Base-by-base conservation (phyloP, 2,113 vertebrate species). In the Stictonetta naevosa region DNA sequence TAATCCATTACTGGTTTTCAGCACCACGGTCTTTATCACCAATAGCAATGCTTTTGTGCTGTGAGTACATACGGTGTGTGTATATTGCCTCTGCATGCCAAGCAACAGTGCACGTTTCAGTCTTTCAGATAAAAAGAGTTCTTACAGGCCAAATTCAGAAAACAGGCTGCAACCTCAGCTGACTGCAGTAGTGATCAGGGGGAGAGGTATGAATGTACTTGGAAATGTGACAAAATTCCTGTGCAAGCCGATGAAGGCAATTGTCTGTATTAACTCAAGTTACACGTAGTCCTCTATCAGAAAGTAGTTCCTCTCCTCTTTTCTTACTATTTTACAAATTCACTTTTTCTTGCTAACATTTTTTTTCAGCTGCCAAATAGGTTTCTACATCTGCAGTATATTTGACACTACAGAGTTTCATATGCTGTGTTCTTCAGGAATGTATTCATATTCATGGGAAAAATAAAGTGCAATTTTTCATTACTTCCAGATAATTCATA, bases 201-300 rank as follows among this genome's bases (percentile, higher is more conserved):
- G 33, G 34, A 58, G 68, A 55, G 16, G 2, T 31, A 20, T 2
- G 3, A 46, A 46, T 25, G 5, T 4, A 0, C 18, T 67, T 29
- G 8, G 4, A 11, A 4, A 5, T 22, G 20, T 28, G 25, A 9
- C 3, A 17, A 14, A 22, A 4, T 21, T 91, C n/a, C 20, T 20
- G 15, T 38, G 25, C 0, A 3, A 81, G 36, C 52, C 71, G 28
- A 28, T 74, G 12, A 38, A 36, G 46, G 15, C 50, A 20, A 8
- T 67, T 59, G 6, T 64, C 13, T 2, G 3, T 40, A 36, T 40
- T 46, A 81, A n/a, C 48, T 67, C 0, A 2, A 60, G 26, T 77
- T 48, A 11, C 6, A 1, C 7, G 14, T 55, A 46, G 13, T n/a
- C 11, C 58, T 53, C 59, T 75, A 38, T 9, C n/a, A 63, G 55